Evolutionary conservation across 2,797 vertebrate genomes (phyloP).

Genomic region (Pelodytes ibericus): DNA sequence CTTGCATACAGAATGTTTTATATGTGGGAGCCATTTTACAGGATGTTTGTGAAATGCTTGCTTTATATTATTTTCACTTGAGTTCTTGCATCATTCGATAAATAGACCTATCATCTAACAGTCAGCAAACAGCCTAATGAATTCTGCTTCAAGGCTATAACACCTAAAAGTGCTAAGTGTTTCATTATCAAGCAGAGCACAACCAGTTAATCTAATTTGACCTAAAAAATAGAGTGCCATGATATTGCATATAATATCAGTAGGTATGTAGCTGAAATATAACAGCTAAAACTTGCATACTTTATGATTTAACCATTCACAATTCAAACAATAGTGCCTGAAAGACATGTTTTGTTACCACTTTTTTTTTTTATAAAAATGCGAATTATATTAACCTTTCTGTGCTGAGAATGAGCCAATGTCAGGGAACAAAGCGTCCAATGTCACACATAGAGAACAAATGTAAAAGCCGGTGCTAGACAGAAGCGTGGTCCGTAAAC

Average conservation of each 20-base stretch:
- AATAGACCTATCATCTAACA: not conserved
- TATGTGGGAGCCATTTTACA: not conserved
- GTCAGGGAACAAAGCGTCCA: too few relatives aligned
- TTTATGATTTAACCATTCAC: not conserved
- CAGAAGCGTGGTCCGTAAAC: too few relatives aligned
- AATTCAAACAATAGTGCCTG: not conserved
- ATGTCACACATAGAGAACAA: not conserved
- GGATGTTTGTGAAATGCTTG: not conserved
- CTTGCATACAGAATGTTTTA: too few relatives aligned
- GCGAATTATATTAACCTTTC: too few relatives aligned
- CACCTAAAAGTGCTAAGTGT: slow-evolving; percentile 17
- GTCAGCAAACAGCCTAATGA: not conserved
- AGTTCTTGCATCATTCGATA: not conserved
- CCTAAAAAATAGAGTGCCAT: not conserved
- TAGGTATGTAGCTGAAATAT: not conserved
- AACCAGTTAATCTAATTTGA: slow-evolving; percentile 26
- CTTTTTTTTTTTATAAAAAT: too few relatives aligned
- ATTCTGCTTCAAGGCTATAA: slow-evolving; percentile 1
- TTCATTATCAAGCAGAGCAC: slow-evolving; percentile 24
- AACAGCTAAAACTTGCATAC: not conserved
- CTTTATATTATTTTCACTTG: not conserved
- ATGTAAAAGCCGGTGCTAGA: too few relatives aligned
- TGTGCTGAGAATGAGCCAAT: too few relatives aligned
- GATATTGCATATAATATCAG: not conserved
- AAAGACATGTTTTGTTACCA: too few relatives aligned